Evolutionary conservation across 2,113 vertebrate species (phyloP).

Genomic region (Strigops habroptila): DNA sequence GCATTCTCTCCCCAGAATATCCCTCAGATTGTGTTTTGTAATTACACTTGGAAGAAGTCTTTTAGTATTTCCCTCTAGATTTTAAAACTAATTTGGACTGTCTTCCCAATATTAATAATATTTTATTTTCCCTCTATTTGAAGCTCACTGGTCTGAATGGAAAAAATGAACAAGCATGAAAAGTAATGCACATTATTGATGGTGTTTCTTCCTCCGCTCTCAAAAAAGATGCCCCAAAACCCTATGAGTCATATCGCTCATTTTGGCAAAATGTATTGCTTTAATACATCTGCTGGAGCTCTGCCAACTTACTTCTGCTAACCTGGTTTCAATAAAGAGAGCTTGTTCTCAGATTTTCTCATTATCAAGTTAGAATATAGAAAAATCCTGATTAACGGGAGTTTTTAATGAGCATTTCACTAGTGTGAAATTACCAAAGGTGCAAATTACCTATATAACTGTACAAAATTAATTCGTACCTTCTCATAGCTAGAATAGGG

Average conservation of each 20-base stretch:
- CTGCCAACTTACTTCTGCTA: not conserved
- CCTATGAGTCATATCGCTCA: fast-evolving
- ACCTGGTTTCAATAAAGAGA: not conserved
- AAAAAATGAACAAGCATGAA: not conserved
- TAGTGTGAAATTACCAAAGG: not conserved
- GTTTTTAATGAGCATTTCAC: not conserved
- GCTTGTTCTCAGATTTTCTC: not conserved
- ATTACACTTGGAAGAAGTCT: not conserved
- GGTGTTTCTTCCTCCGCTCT: not conserved
- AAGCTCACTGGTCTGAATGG: not conserved
- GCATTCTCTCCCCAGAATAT: not conserved
- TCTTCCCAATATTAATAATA: not conserved
- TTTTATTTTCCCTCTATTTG: not conserved
- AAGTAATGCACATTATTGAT: not conserved
- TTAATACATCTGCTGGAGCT: not conserved
- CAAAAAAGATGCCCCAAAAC: not conserved
- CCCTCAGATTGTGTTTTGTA: not conserved
- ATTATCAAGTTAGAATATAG: not conserved
- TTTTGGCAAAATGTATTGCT: not conserved
- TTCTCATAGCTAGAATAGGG: not conserved
- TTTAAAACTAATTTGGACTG: not conserved
- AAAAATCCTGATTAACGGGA: not conserved
- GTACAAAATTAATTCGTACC: not conserved
- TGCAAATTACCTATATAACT: not conserved
- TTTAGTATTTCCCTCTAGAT: not conserved